Base-by-base conservation (phyloP, 1,140 invertebrate genomes). In the Gonioctena quinquepunctata region DNA sequence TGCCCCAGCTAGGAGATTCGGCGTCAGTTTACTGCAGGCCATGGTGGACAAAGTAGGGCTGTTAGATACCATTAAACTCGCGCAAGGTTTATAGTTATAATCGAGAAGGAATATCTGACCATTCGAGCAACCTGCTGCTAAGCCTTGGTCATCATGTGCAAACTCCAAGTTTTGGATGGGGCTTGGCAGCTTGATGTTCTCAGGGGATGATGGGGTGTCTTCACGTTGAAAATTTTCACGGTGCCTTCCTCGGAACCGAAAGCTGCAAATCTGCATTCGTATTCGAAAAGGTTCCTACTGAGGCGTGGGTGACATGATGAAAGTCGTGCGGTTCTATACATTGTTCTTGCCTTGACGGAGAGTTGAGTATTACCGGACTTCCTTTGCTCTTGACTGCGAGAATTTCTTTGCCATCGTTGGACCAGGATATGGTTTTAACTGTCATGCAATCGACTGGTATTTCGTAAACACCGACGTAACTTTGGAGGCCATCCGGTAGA, bases 401-500 rank as follows among this genome's bases (percentile, higher is more conserved):
- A 2, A 78, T 33, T 3, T 68, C 57, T 48, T 63, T 73, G 11
- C 78, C 78, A 7, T 75, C 72, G 61, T 66, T 59, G 13, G 71
- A 76, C 78, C 78, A 79, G 2, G 76, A 76, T 11, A 79, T 70
- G 22, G 54, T 68, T 52, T 70, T 69, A 25, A 77, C 70, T 7
- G 42, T 52, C 52, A 60, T 61, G 28, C 67, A 69, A 16, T 66
- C 62, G 8, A 68, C 68, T 33, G 68, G 70, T 7, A 68, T 57
- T 25, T 71, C 72, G 48, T 75, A 71, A 42, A 68, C 28, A 1
- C 76, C 73, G 16, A 60, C 42, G 50, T 67, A 67, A 23, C 52
- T 25, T 70, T 23, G 28, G 63, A 7, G 76, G 73, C 78, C 78
- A 79, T 56, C 74, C 68, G 54, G 77, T 76, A 26, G 78, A 75